A percentile compares a stretch with the other conserved stretches of the same genome.
Conservation (phyloP, 2,113 vertebrate genomes). For the Equus quagga region DNA sequence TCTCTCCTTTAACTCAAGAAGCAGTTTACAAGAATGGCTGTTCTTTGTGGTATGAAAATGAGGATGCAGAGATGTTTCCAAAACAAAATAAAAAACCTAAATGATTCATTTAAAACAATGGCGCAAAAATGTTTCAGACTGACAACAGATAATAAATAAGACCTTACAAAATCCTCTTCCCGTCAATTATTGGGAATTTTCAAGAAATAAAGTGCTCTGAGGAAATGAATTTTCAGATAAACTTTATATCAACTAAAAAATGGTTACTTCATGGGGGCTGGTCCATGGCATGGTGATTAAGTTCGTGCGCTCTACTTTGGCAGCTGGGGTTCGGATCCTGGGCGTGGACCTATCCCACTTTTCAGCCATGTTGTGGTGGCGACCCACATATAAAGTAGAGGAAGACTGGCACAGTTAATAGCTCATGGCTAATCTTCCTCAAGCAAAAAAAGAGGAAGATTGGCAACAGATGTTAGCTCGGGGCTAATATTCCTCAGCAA, state of each 20-base stretch:
- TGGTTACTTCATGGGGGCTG: too few relatives aligned
- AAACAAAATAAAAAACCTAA: not conserved
- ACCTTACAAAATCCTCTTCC: not conserved
- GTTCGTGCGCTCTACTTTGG: too few relatives aligned
- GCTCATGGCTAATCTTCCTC: too few relatives aligned
- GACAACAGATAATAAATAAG: not conserved
- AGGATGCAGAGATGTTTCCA: not conserved
- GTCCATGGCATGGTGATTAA: too few relatives aligned
- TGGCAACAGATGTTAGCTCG: too few relatives aligned
- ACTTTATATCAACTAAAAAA: not conserved
- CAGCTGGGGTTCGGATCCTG: too few relatives aligned
- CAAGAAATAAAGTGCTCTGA: constrained; percentile 1
- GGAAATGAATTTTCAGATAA: constrained; percentile 1
- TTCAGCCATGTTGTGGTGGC: too few relatives aligned
- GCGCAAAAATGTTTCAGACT: not conserved
- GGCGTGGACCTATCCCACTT: too few relatives aligned
- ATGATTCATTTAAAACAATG: not conserved
- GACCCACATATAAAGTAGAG: too few relatives aligned
- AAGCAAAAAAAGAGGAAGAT: too few relatives aligned
- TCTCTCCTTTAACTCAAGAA: not conserved
- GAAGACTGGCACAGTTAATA: too few relatives aligned
- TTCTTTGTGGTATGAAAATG: not conserved
- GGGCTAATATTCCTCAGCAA: too few relatives aligned
- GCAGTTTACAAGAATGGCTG: not conserved
- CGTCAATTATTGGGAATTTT: not conserved